A percentile compares a stretch with the other conserved stretches of the same genome.
These are phyloP conservation scores for Lymantria dispar DNA, from an alignment of 2,888 invertebrate species.

Conservation along the genomic window DNA sequence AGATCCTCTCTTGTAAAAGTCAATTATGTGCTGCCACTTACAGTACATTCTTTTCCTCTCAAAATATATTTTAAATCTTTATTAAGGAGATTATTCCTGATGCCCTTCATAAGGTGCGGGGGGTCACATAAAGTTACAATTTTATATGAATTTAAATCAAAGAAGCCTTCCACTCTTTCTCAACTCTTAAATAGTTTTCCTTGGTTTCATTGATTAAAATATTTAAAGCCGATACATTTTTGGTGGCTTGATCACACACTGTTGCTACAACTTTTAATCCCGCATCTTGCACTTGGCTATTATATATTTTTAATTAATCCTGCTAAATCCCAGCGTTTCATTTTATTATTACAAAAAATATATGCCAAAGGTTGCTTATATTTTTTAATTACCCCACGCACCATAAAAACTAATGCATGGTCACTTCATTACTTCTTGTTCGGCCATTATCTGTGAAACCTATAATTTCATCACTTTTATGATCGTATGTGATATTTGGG, in stretches of 20 bases:
- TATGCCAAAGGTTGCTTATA: not conserved
- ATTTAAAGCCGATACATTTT: slow-evolving; percentile 10
- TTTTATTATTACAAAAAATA: not conserved
- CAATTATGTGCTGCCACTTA: slow-evolving; percentile 6
- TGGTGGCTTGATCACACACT: slow-evolving; percentile 12
- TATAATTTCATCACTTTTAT: not conserved
- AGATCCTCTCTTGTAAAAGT: not conserved
- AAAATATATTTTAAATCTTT: slow-evolving; percentile 1
- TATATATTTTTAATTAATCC: not conserved
- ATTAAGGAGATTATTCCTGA: slow-evolving; percentile 5
- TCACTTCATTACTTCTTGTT: not conserved
- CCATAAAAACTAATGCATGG: not conserved
- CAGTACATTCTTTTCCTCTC: slow-evolving; percentile 1
- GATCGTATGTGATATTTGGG: not conserved
- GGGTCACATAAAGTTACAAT: slow-evolving; percentile 10
- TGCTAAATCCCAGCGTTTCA: not conserved
- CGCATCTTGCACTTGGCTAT: slow-evolving; percentile 1
- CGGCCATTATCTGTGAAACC: slow-evolving; percentile 4
- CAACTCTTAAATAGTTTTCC: not conserved
- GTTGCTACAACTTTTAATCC: slow-evolving; percentile 8
- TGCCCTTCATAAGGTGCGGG: slow-evolving; percentile 9
- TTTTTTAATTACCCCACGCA: not conserved
- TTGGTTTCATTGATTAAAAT: slow-evolving; percentile 1
- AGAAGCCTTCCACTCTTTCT: not conserved
- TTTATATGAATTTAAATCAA: not conserved